These are phyloP conservation scores for Drosophila teissieri DNA, from an alignment of 1,140 invertebrate species.

Conservation along the genomic window DNA sequence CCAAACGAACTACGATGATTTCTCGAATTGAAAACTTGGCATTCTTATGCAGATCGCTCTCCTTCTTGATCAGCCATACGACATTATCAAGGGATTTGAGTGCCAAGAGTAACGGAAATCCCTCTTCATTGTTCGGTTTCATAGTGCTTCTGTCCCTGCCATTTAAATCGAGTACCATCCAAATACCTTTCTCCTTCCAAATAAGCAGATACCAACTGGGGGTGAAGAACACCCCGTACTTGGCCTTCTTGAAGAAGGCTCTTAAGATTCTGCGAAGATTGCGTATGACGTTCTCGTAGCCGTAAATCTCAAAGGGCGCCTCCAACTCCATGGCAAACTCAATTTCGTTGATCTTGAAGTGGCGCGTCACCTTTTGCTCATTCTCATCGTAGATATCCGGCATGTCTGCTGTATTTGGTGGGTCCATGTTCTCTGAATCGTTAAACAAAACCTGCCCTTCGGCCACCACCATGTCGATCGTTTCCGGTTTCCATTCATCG, in stretches of 20 bases:
- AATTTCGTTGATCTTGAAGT: slow-evolving; percentile 69
- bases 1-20: slow-evolving; percentile 54
- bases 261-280: slow-evolving; percentile 44
- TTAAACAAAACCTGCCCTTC: slow-evolving; percentile 59
- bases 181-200: slow-evolving; percentile 66
- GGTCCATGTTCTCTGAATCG: slow-evolving; percentile 55
- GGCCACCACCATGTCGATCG: slow-evolving; percentile 47
- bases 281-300: slow-evolving; percentile 11
- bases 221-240: slow-evolving; percentile 50
- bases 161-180: slow-evolving; percentile 68
- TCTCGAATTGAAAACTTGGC: slow-evolving; percentile 52
- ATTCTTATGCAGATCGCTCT: slow-evolving; percentile 50
- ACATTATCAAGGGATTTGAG: slow-evolving; percentile 66
- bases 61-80: slow-evolving; percentile 54
- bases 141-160: slow-evolving; percentile 52
- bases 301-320: slow-evolving; percentile 53
- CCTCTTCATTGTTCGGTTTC: slow-evolving; percentile 29
- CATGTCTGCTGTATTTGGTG: slow-evolving; percentile 23
- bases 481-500: slow-evolving; percentile 54
- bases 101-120: slow-evolving; percentile 44
- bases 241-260: slow-evolving; percentile 48
- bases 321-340: slow-evolving; percentile 65
- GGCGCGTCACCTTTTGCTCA: slow-evolving; percentile 51
- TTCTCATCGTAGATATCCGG: slow-evolving; percentile 63
- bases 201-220: slow-evolving; percentile 60